phyloP scores from a whole-genome alignment of 2,797 vertebrate genomes.

The Hydrolagus colliei region DNA sequence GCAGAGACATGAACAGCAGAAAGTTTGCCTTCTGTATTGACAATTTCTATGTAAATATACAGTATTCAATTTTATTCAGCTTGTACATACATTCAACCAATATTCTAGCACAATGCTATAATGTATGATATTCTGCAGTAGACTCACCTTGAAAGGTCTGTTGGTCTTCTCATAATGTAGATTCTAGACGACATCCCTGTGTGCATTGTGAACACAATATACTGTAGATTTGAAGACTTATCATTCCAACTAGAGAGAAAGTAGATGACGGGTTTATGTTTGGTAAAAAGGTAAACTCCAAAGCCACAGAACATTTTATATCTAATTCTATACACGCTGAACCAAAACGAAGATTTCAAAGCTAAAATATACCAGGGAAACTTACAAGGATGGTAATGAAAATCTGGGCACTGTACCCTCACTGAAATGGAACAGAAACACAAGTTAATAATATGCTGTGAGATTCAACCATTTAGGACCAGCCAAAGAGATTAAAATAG shows the following conservation, averaged over 20 bases:
- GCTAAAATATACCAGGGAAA: slow-evolving; percentile 39
- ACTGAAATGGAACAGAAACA: slow-evolving; percentile 55
- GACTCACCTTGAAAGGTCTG: slow-evolving; percentile 76
- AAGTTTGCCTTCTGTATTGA: neutral
- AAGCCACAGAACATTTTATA: neutral
- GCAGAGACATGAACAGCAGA: neutral
- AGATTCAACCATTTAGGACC: slow-evolving; percentile 9
- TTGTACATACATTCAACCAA: neutral
- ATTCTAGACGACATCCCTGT: slow-evolving; percentile 74
- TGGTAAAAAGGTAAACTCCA: slow-evolving; percentile 2
- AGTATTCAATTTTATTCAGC: neutral
- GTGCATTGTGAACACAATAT: slow-evolving; percentile 82
- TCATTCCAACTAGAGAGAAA: slow-evolving; percentile 79
- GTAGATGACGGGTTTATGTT: neutral
- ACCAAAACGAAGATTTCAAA: neutral
- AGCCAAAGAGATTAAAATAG: too few species aligned
- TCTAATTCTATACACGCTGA: neutral
- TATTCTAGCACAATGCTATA: neutral
- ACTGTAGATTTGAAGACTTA: slow-evolving; percentile 79
- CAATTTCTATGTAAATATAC: slow-evolving; percentile 1
- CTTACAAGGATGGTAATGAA: slow-evolving; percentile 88
- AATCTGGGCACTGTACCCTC: slow-evolving; percentile 68
- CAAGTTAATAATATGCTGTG: slow-evolving; percentile 11
- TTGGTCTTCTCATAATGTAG: slow-evolving; percentile 74
- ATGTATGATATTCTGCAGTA: neutral